Conservation (phyloP, 2,888 invertebrate genomes). For the Teleiodes luculella region DNA sequence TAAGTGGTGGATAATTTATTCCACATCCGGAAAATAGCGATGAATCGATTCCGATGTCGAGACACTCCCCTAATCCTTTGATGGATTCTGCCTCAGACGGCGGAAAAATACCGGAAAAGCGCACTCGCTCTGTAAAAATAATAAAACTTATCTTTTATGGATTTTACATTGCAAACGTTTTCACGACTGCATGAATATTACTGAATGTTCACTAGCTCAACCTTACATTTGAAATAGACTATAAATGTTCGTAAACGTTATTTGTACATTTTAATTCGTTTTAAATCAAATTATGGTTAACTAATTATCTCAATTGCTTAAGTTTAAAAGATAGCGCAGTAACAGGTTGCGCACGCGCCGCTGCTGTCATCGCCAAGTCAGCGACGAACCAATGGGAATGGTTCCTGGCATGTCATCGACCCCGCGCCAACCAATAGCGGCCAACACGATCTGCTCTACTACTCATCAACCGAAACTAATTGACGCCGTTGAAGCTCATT, state of each 20-base stretch:
- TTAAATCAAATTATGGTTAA: conserved; percentile 20
- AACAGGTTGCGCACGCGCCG: conserved; percentile 31
- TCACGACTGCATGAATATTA: conserved; percentile 15
- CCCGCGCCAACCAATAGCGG: conserved; percentile 50
- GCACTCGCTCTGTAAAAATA: conserved; percentile 52
- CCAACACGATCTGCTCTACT: conserved; percentile 45
- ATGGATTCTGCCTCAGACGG: conserved; percentile 64
- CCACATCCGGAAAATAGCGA: conserved; percentile 62
- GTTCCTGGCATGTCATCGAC: conserved; percentile 58
- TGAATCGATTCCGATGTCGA: conserved; percentile 57
- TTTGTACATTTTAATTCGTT: conserved; percentile 3
- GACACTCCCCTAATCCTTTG: conserved; percentile 71
- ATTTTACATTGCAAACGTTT: conserved; percentile 35
- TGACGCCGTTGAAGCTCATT: conserved; percentile 46
- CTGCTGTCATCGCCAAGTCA: conserved; percentile 21
- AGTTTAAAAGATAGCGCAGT: conserved; percentile 18
- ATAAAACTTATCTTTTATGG: conserved; percentile 41
- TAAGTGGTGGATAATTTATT: conserved; percentile 73
- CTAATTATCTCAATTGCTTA: conserved; percentile 19
- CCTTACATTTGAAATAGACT: too few species aligned
- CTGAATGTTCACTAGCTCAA: background rate
- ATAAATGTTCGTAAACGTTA: background rate
- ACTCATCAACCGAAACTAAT: conserved; percentile 65
- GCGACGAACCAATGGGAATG: conserved; percentile 30
- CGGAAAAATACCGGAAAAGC: conserved; percentile 58